Evolutionary conservation across 2,113 vertebrate species (phyloP).

Genomic region (Rhinopomastus cyanomelas): DNA sequence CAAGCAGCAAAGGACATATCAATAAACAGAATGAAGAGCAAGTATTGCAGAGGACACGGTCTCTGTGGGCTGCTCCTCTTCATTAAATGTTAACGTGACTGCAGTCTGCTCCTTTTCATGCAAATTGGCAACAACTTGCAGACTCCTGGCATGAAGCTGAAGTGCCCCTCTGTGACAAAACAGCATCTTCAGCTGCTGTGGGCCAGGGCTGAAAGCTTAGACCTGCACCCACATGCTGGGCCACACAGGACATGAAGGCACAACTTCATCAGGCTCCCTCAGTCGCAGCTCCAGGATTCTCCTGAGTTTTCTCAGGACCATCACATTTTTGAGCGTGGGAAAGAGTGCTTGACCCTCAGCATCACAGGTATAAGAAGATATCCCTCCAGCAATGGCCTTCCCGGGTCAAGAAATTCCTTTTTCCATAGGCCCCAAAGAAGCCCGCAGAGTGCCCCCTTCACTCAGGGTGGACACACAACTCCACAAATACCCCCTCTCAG

Average conservation of each 20-base stretch:
- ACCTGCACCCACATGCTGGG: rapidly evolving
- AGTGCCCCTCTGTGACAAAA: not conserved
- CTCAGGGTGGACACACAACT: not conserved
- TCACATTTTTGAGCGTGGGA: not conserved
- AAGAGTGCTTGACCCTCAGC: not conserved
- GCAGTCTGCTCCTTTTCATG: slow-evolving; percentile 15
- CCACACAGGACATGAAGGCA: not conserved
- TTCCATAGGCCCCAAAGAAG: not conserved
- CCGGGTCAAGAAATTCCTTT: not conserved
- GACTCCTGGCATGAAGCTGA: not conserved
- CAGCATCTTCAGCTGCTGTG: rapidly evolving
- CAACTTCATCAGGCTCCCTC: not conserved
- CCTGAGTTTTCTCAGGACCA: not conserved
- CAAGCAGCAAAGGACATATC: not conserved
- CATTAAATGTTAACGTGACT: slow-evolving; percentile 37
- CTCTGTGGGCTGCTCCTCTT: not conserved
- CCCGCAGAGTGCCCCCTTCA: rapidly evolving
- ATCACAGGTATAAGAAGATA: not conserved
- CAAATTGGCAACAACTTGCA: not conserved
- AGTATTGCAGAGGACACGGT: not conserved
- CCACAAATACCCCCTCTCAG: not conserved
- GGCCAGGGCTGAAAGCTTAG: not conserved
- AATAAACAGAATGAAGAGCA: rapidly evolving
- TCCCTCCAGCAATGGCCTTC: not conserved
- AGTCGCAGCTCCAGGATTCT: not conserved